Evolutionary conservation across 1,140 invertebrate species (phyloP).

Genomic region (Babylonia areolata): DNA sequence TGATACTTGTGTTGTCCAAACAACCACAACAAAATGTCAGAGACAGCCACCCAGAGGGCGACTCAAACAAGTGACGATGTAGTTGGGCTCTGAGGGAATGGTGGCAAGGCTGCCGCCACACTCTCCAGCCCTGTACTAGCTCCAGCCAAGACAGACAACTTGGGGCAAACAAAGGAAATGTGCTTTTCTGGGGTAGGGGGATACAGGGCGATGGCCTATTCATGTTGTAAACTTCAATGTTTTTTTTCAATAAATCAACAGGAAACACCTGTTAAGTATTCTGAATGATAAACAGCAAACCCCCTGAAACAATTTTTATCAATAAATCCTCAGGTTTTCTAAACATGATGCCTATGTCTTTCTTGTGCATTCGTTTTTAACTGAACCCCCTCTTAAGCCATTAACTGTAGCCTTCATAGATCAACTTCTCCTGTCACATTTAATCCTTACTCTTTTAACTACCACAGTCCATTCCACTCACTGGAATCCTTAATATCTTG

Average conservation of each 20-base stretch:
- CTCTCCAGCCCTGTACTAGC: not conserved
- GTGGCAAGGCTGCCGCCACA: not conserved
- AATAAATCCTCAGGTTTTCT: no score
- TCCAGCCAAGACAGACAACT: constrained; percentile 31
- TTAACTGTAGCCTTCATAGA: no score
- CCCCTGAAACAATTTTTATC: no score
- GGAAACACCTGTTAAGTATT: not conserved
- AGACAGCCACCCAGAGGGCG: constrained; percentile 20
- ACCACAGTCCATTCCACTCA: no score
- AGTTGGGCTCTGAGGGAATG: not conserved
- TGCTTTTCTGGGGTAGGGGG: constrained; percentile 3
- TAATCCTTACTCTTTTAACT: no score
- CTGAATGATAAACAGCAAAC: not conserved
- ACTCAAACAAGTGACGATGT: constrained; percentile 32
- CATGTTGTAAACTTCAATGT: not conserved
- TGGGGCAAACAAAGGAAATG: constrained; percentile 39
- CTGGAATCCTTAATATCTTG: no score
- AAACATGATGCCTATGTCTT: no score
- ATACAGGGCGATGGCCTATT: not conserved
- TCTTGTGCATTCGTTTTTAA: no score
- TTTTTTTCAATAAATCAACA: not conserved
- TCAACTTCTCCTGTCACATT: no score
- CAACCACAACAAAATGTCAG: constrained; percentile 7
- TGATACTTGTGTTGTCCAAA: not conserved
- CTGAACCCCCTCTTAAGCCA: no score